Evolutionary conservation across 2,797 vertebrate species (phyloP), one percentile per base, ranked within the genome.

Genomic region (Aratinga solstitialis): DNA sequence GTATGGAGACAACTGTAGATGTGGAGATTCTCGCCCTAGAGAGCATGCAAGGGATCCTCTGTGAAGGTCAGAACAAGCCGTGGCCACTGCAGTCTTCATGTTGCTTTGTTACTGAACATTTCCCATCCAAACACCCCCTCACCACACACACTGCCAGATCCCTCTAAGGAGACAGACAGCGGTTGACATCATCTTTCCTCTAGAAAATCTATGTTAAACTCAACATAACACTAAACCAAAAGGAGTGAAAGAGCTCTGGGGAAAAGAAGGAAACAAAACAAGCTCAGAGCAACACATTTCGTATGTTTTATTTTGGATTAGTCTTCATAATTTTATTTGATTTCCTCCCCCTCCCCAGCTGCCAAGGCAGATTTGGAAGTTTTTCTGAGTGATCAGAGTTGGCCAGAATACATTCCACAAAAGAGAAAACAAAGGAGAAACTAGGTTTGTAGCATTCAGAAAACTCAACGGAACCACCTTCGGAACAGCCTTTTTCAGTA

Each of bases 301-400:
- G 18, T 43, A 18, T 63, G 18, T 19, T 96, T 97, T 94, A 92
- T 95, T 94, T 84, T 66, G 45, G 26, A 30, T 79, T 69, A 47
- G 29, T 87, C 24, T 66, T 67, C 22, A 42, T 1, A 1, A 24
- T 23, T 24, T 14, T 23, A n/a, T 34, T 34, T 24, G 61, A 80
- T 22, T 36, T 51, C 34, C 26, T 15, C 8, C 5, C 27, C 20
- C 45, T 77, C 43, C 36, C 58, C 38, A 76, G 36, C 84, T 38
- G 36, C 47, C 42, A 82, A 89, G 32, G 53, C 40, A 66, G 34
- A 84, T 81, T n/a, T 68, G n/a, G 40, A 92, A 73, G 32, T 6
- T 42, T 47, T 30, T 72, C 34, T 74, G 26, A 73, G 38, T 14
- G 19, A 71, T 56, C 62, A 59, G 58, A 77, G 9, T 29, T 73